Conservation (phyloP, 1,140 invertebrate species). For the Wiebesia pumilae region DNA sequence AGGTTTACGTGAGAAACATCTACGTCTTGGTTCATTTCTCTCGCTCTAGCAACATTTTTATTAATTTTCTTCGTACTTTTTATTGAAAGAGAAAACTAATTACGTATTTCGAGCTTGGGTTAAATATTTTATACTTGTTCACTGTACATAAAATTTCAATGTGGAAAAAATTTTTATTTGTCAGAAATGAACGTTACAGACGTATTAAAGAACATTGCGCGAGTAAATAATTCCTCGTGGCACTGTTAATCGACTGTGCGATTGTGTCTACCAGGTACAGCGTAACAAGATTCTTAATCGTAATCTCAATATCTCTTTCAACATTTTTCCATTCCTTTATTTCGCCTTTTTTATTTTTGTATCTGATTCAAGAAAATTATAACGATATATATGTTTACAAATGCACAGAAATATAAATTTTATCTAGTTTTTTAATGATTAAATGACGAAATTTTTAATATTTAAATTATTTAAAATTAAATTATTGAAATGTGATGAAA, state of each 20-base stretch:
- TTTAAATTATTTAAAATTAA: too few species aligned
- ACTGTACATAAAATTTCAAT: slow-evolving; percentile 42
- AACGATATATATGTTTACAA: slow-evolving; percentile 9
- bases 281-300: slow-evolving; percentile 63
- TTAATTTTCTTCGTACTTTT: slow-evolving; percentile 29
- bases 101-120: slow-evolving; percentile 58
- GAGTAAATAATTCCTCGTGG: slow-evolving; percentile 63
- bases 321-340: slow-evolving; percentile 33
- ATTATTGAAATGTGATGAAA: too few species aligned
- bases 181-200: slow-evolving; percentile 38
- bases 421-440: background rate
- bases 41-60: slow-evolving; percentile 36
- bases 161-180: slow-evolving; percentile 14
- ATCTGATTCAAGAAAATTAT: slow-evolving; percentile 25
- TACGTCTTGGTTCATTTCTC: slow-evolving; percentile 19
- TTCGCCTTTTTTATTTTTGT: slow-evolving; percentile 21
- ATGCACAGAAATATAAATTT: slow-evolving; percentile 16
- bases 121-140: slow-evolving; percentile 43
- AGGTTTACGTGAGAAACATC: slow-evolving; percentile 23
- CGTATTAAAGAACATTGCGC: slow-evolving; percentile 32
- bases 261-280: slow-evolving; percentile 72
- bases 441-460: background rate
- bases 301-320: slow-evolving; percentile 49
- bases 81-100: slow-evolving; percentile 53
- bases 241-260: slow-evolving; percentile 64